These are phyloP conservation scores for Paralichthys olivaceus DNA, from an alignment of 2,113 vertebrate genomes.

Conservation along the genomic window DNA sequence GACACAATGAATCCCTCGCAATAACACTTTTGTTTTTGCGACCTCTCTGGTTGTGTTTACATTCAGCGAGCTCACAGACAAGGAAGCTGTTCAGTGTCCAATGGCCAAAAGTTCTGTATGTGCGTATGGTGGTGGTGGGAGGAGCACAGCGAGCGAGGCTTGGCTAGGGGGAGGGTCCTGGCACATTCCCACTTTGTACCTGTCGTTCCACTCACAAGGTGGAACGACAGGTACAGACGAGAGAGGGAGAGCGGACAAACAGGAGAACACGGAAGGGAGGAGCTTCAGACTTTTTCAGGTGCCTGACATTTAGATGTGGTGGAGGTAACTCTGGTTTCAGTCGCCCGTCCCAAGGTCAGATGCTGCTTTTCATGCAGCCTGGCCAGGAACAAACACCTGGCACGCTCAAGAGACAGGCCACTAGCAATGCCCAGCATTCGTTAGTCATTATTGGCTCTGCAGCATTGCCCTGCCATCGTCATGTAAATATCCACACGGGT, in stretches of 20 bases:
- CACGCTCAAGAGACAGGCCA: slow-evolving; percentile 47
- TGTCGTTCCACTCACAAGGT: too few relatives aligned
- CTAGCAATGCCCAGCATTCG: slow-evolving; percentile 61
- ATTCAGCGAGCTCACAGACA: slow-evolving; percentile 79
- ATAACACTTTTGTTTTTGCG: slow-evolving; percentile 84
- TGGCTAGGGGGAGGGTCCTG: slow-evolving; percentile 22
- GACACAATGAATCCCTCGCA: slow-evolving; percentile 80
- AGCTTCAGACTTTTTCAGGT: slow-evolving; percentile 55
- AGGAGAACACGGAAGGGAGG: slow-evolving; percentile 37
- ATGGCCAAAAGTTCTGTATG: slow-evolving; percentile 57
- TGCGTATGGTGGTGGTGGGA: slow-evolving; percentile 31
- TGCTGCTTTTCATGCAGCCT: slow-evolving; percentile 69
- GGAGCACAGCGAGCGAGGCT: slow-evolving; percentile 40
- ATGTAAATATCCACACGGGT: slow-evolving; percentile 70
- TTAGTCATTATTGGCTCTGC: slow-evolving; percentile 65
- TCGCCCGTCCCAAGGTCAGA: slow-evolving; percentile 65
- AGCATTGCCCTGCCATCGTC: slow-evolving; percentile 52
- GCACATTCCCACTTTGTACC: slow-evolving; percentile 48
- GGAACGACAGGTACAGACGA: slow-evolving; percentile 45
- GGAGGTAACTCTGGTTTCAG: slow-evolving; percentile 63
- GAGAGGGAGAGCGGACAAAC: slow-evolving; percentile 34
- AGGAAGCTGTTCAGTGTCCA: slow-evolving; percentile 72
- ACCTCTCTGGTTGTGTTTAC: slow-evolving; percentile 83
- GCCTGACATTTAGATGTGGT: slow-evolving; percentile 40
- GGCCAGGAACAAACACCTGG: slow-evolving; percentile 69